Base-by-base conservation (phyloP, 2,888 invertebrate species). In the Cerastis leucographa region DNA sequence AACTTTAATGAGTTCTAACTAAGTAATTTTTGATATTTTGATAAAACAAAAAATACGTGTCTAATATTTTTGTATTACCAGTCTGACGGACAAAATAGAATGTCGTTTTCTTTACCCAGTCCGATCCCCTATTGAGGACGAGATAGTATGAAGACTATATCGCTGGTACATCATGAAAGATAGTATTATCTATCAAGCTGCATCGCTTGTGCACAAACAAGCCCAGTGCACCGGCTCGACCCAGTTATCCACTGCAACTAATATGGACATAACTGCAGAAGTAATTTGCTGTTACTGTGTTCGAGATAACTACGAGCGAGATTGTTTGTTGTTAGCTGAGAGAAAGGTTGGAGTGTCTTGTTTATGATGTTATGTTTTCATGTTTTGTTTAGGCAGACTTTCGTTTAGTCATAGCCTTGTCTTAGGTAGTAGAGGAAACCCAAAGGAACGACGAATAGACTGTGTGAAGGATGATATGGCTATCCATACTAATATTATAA, bases 221-320 rank as follows among this genome's bases (percentile, higher is more conserved):
- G 59, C 40, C 74, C 74, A 80, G 25, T 35, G 74, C 65, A 81
- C 69, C 83, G 76, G 68, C 44, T 59, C 67, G 74, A 62, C 84
- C 84, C 70, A 85, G 77, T 81, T 84, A 70, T 72, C 56, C 62
- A 81, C 29, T 61, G 56, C 59, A 17, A 61, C 79, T 72, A 71
- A 84, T 80, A 76, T 77, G 84, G 66, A 67, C 71, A 72, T 84
- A 85, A 84, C 84, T 85, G 84, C 85, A 81, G 72, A 77, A 64
- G 71, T 72, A 46, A 84, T 85, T 56, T 81, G 62, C 71, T 80
- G 71, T 80, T 80, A 80, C 74, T 79, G 49, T 40, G 25, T 42
- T 42, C 40, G 14, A 78, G 72, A 78, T 81, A 83, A 70, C 42
- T 61, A 8, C 14, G 29, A 49, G 67, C 51, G 54, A 66, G 40